phyloP scores from a whole-genome alignment of 2,113 vertebrate genomes.

The Actenoides lindsayi region DNA sequence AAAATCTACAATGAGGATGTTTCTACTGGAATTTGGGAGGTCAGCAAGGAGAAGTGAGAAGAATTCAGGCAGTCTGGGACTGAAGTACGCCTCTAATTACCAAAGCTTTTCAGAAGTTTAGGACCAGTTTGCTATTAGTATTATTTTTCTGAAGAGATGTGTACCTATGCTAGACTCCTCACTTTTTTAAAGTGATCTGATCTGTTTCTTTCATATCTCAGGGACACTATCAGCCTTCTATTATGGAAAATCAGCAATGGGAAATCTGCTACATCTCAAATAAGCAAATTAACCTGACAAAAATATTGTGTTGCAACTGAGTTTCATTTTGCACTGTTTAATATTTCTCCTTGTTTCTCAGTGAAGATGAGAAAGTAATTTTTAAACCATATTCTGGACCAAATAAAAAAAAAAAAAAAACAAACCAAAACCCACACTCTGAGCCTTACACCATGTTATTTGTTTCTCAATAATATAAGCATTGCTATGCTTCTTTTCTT shows the following conservation, averaged over 20 bases:
- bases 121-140: not conserved
- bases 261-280: not conserved
- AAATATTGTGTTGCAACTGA: not conserved
- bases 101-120: not conserved
- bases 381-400: not conserved
- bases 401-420: not conserved
- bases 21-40: not conserved
- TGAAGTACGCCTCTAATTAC: not conserved
- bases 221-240: not conserved
- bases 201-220: not conserved
- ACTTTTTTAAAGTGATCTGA: not conserved
- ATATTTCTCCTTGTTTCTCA: not conserved
- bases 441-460: not conserved
- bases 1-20: not conserved
- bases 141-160: not conserved
- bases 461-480: not conserved
- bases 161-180: accelerated
- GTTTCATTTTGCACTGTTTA: not conserved
- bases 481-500: not conserved
- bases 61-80: not conserved
- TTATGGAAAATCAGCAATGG: not conserved
- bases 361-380: not conserved
- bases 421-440: too few relatives aligned
- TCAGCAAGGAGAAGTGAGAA: not conserved
- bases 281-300: not conserved